Percentiles rank a stretch among this genome's conserved stretches.
phyloP scores from a whole-genome alignment of 2,113 vertebrate genomes.

The Catharus bicknelli region DNA sequence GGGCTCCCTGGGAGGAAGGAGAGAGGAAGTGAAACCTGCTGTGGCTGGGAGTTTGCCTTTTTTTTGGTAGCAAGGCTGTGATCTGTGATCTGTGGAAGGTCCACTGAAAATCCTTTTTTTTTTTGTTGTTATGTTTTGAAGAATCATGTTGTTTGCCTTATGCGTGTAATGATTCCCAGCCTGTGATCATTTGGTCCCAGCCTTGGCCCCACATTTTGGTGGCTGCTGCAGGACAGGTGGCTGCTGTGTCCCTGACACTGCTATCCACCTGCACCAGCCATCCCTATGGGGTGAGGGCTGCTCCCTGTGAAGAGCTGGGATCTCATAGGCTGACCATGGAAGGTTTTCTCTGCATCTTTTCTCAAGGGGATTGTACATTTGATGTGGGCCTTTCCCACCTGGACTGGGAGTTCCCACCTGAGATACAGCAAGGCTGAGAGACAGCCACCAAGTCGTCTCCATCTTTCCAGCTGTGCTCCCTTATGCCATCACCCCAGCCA shows the following conservation, averaged over 20 bases:
- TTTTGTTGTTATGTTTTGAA: not conserved
- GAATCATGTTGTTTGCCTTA: not conserved
- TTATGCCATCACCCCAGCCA: not conserved
- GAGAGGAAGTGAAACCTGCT: conserved; percentile 17
- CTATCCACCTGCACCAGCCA: fast-evolving
- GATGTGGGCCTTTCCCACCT: not conserved
- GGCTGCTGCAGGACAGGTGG: not conserved
- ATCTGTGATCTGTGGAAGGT: not conserved
- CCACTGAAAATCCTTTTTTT: not conserved
- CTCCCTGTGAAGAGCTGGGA: not conserved
- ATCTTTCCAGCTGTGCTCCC: not conserved
- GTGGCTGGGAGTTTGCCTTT: not conserved
- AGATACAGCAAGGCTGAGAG: not conserved
- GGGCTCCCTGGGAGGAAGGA: not conserved
- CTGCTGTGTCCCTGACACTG: not conserved
- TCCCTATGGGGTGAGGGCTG: not conserved
- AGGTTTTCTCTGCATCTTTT: not conserved
- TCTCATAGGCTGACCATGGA: not conserved
- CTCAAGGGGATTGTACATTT: not conserved
- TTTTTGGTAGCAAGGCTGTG: not conserved
- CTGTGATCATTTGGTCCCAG: fast-evolving
- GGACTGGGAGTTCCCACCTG: not conserved
- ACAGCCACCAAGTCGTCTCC: not conserved
- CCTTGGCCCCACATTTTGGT: not conserved
- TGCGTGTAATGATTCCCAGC: not conserved